phyloP scores from a whole-genome alignment of 2,888 invertebrate genomes.

The Eudemis profundana region DNA sequence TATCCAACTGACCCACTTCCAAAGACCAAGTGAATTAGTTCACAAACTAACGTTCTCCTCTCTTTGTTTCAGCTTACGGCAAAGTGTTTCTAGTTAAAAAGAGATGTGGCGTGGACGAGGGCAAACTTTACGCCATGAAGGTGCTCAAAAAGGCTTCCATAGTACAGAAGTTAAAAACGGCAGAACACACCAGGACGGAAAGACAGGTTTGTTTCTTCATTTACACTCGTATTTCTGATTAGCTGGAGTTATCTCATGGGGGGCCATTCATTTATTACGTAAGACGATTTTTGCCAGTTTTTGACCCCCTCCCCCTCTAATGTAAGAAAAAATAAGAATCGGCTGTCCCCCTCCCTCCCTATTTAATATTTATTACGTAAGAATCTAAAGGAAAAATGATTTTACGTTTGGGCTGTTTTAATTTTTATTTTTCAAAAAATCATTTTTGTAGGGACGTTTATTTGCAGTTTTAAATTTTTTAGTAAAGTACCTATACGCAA shows the following conservation, averaged over 20 bases:
- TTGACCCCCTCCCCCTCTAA: no score
- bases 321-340: no score
- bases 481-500: no score
- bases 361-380: no score
- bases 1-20: constrained; percentile 45
- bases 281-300: no score
- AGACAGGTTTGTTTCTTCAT: constrained; percentile 86
- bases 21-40: constrained; percentile 47
- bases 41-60: constrained; percentile 50
- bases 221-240: background rate
- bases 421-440: no score
- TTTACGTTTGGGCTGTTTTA: no score
- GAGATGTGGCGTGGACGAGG: constrained; percentile 93
- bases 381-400: no score
- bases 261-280: background rate
- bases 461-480: no score
- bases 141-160: constrained; percentile 98
- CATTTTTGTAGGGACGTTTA: no score
- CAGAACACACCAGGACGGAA: constrained; percentile 98
- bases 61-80: constrained; percentile 92
- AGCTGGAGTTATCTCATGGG: background rate
- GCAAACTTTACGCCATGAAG: constrained; percentile 98
- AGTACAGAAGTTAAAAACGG: constrained; percentile 97
- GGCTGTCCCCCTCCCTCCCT: no score
- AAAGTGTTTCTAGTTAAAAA: constrained; percentile 98